A percentile compares a stretch with the other conserved stretches of the same genome.
Evolutionary conservation across 2,797 vertebrate species (phyloP).

Genomic region (Bryconaethiops microstoma): DNA sequence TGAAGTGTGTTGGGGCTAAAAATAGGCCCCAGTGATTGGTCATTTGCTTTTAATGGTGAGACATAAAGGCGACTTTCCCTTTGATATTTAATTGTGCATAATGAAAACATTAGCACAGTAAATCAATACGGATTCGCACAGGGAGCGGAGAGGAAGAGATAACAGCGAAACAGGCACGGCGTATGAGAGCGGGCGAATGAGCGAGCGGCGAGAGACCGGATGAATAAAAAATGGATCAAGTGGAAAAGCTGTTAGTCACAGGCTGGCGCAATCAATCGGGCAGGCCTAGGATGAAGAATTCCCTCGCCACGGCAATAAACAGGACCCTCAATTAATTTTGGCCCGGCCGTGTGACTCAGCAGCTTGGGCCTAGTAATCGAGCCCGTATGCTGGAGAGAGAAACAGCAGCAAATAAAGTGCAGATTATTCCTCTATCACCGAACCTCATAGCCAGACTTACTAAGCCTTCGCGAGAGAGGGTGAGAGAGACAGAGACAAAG

Average conservation of each 20-base stretch:
- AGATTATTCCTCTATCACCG: slow-evolving; percentile 30
- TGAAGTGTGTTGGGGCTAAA: slow-evolving; percentile 8
- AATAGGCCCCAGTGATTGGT: slow-evolving; percentile 23
- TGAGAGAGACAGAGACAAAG: slow-evolving; percentile 23
- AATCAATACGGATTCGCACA: slow-evolving; percentile 33
- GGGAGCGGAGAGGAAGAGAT: slow-evolving; percentile 30
- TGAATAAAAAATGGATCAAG: slow-evolving; percentile 55
- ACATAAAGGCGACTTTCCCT: slow-evolving; percentile 32
- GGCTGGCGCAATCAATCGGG: slow-evolving; percentile 40
- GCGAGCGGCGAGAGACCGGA: slow-evolving; percentile 36
- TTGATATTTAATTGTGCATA: slow-evolving; percentile 49
- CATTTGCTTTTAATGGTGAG: slow-evolving; percentile 32
- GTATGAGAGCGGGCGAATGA: slow-evolving; percentile 18
- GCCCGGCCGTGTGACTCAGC: slow-evolving; percentile 26
- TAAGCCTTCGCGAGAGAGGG: slow-evolving; percentile 8
- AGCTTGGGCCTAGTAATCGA: slow-evolving; percentile 34
- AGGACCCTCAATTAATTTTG: slow-evolving; percentile 54
- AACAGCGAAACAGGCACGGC: slow-evolving; percentile 26
- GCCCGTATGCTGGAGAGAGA: slow-evolving; percentile 30
- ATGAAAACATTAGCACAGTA: slow-evolving; percentile 49
- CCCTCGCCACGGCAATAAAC: slow-evolving; percentile 51
- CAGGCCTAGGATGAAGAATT: slow-evolving; percentile 39
- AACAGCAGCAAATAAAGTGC: slow-evolving; percentile 15
- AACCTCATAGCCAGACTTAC: slow-evolving; percentile 15
- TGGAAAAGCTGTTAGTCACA: slow-evolving; percentile 55